These are phyloP conservation scores for Scartelaos histophorus DNA, from an alignment of 2,113 vertebrate species.

Conservation along the genomic window DNA sequence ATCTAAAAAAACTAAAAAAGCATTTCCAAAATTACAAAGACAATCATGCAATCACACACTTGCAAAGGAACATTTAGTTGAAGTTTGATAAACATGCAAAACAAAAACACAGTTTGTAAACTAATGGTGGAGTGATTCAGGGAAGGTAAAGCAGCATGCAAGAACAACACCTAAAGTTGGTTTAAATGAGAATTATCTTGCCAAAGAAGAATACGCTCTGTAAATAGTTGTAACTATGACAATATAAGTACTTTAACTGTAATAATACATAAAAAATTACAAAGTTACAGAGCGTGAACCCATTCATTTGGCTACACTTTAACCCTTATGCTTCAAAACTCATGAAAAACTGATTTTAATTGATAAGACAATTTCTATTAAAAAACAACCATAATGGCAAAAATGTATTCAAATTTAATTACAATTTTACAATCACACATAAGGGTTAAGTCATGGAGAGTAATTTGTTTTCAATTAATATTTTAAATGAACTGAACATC, in stretches of 20 bases:
- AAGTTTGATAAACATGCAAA: constrained; percentile 53
- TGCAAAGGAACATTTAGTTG: constrained; percentile 18
- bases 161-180: constrained; percentile 38
- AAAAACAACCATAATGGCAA: neutral
- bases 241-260: constrained; percentile 49
- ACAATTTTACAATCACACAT: neutral
- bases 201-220: constrained; percentile 31
- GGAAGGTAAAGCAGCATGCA: constrained; percentile 53
- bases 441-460: neutral
- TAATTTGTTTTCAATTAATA: neutral
- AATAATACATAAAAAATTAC: constrained; percentile 40
- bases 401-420: neutral
- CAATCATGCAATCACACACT: constrained; percentile 21
- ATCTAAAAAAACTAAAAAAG: constrained; percentile 13
- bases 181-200: constrained; percentile 41
- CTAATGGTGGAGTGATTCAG: constrained; percentile 27
- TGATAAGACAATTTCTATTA: too few species aligned
- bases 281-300: constrained; percentile 33
- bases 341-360: neutral
- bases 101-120: constrained; percentile 21
- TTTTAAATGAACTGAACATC: neutral
- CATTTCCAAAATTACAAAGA: constrained; percentile 25
- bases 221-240: constrained; percentile 61
- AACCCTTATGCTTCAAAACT: constrained; percentile 3
- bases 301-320: constrained; percentile 15